These are phyloP conservation scores for Philopotamus ludificatus DNA, from an alignment of 1,140 invertebrate species.

Conservation along the genomic window DNA sequence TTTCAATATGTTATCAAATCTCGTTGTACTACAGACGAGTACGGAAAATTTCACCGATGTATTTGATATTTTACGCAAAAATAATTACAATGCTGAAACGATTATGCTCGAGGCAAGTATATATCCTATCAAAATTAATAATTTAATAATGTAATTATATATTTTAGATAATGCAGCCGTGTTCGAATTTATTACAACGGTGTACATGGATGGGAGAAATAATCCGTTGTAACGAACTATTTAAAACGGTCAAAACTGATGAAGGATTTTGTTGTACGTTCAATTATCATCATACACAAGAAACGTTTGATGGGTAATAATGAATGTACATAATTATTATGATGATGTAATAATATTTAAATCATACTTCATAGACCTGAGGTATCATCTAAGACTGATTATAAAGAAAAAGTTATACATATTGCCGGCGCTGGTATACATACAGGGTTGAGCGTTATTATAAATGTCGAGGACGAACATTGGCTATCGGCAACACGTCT, in stretches of 20 bases:
- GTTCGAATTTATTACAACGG: slow-evolving; percentile 27
- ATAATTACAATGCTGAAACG: slow-evolving; percentile 19
- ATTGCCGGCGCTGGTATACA: slow-evolving; percentile 35
- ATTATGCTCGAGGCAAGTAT: slow-evolving; percentile 32
- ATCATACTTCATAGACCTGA: neutral
- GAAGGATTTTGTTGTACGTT: slow-evolving; percentile 39
- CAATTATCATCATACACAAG: slow-evolving; percentile 35
- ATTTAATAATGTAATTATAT: neutral
- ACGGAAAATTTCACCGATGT: slow-evolving; percentile 3
- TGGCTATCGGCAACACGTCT: slow-evolving; percentile 28
- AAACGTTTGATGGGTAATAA: slow-evolving; percentile 31
- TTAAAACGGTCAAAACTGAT: slow-evolving; percentile 38
- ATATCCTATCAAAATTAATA: neutral
- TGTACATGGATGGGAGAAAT: slow-evolving; percentile 34
- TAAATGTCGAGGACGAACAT: slow-evolving; percentile 18
- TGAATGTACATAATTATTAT: neutral
- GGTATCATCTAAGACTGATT: neutral
- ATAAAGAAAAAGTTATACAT: slow-evolving; percentile 10
- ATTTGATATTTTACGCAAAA: neutral
- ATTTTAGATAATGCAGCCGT: slow-evolving; percentile 30
- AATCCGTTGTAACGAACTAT: slow-evolving; percentile 27
- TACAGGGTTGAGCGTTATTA: slow-evolving; percentile 31
- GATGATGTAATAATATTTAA: neutral
- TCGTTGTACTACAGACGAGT: slow-evolving; percentile 14
- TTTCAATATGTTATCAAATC: slow-evolving; percentile 19